These are phyloP conservation scores for Hanleya hanleyi DNA, from an alignment of 2,888 invertebrate genomes.

Conservation along the genomic window DNA sequence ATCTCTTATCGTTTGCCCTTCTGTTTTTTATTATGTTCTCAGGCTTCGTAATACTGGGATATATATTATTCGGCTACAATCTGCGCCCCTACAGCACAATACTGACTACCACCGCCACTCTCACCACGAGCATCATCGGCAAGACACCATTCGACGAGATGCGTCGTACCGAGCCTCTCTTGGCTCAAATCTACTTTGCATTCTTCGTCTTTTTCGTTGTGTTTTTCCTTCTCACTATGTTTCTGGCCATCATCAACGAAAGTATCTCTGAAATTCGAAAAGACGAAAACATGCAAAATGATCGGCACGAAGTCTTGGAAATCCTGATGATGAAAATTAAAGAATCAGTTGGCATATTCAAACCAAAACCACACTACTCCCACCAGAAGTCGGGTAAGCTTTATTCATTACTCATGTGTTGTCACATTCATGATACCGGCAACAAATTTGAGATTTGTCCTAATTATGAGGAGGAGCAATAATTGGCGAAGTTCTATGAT, in stretches of 20 bases:
- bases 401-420: too few species aligned
- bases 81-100: conserved; percentile 64
- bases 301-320: not conserved
- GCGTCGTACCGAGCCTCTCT: conserved; percentile 42
- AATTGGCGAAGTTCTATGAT: too few species aligned
- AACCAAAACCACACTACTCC: too few species aligned
- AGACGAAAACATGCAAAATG: not conserved
- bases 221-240: conserved; percentile 55
- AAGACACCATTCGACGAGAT: conserved; percentile 49
- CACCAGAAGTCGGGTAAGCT: too few species aligned
- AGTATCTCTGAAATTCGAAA: conserved; percentile 40
- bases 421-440: too few species aligned
- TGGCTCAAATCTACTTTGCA: conserved; percentile 53
- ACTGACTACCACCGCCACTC: conserved; percentile 68
- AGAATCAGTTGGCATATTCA: conserved; percentile 18
- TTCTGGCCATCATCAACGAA: conserved; percentile 55
- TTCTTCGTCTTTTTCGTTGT: conserved; percentile 52
- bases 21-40: conserved; percentile 71
- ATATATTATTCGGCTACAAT: conserved; percentile 63
- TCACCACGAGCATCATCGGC: conserved; percentile 66
- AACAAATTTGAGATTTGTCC: too few species aligned
- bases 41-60: conserved; percentile 66
- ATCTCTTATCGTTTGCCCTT: conserved; percentile 72
- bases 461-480: too few species aligned
- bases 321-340: conserved; percentile 11